Conservation (phyloP, 2,113 vertebrate genomes). For the Corythornis vintsioides region DNA sequence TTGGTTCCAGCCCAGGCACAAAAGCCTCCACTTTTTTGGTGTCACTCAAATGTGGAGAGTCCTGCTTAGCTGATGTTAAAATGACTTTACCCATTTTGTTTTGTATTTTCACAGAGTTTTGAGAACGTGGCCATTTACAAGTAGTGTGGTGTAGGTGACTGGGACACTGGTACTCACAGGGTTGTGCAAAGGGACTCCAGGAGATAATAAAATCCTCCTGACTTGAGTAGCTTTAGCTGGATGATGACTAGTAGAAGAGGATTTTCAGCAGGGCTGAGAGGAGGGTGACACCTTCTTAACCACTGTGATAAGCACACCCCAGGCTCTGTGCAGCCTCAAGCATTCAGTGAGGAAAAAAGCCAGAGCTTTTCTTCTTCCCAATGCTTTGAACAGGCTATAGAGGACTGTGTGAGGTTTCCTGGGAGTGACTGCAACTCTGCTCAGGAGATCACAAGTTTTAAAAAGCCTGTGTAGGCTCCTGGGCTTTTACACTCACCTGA, state of each 20-base stretch:
- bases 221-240: background rate
- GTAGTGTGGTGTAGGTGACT: rapidly evolving
- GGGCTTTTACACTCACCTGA: background rate
- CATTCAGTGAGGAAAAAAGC: background rate
- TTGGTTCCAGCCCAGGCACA: background rate
- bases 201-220: background rate
- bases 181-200: background rate
- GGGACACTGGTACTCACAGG: background rate
- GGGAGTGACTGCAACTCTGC: background rate
- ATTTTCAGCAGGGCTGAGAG: background rate
- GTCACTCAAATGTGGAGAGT: rapidly evolving
- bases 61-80: background rate
- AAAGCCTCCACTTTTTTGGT: background rate
- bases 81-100: background rate
- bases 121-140: rapidly evolving
- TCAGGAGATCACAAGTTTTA: background rate
- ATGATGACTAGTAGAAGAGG: rapidly evolving
- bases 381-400: background rate
- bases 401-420: background rate
- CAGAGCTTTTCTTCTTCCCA: background rate
- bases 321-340: background rate
- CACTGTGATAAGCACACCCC: background rate
- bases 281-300: background rate
- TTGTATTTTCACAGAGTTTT: background rate
- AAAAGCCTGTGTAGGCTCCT: background rate